Evolutionary conservation across 2,888 invertebrate species (phyloP), one percentile per base, ranked within the genome.

Genomic region (Heliconius ethilla): DNA sequence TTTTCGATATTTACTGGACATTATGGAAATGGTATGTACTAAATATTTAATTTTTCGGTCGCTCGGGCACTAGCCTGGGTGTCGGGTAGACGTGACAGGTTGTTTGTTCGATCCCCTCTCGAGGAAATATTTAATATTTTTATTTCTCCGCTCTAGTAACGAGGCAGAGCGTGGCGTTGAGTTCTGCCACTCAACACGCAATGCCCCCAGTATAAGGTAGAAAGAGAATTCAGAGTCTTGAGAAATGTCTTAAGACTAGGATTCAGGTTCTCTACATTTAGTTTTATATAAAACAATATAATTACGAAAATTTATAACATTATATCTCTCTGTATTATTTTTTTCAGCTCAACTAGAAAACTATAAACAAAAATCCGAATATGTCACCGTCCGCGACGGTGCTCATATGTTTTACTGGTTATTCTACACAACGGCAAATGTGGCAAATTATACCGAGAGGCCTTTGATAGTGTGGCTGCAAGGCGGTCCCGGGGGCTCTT

Each of bases 391-490:
- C 0, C 95, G 97, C 0, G 95, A 95, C 5, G 95, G 96, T 0
- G 97, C 97, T 0, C 96, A 97, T 83, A 97, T 97, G 96, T 98
- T 98, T 89, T 98, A 97, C 95, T 98, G 98, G 98, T 89, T 98
- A 59, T 98, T 97, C 87, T 96, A 97, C 86, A 97, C 97, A 22
- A 96, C 96, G 0, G 96, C 96, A 1, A 91, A 95, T 73, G 96
- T 96, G 0, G 82, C 85, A 7, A 93, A 93, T 69, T 95, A 96
- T 85, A 95, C 95, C 0, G 95, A 97, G 2, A 95, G 96, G 65
- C 98, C 98, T 0, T 90, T 98, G 40, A 92, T 98, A n/a, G 96
- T 98, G 77, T 98, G 98, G 98, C 93, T 98, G 18, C 97, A 98
- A 95, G 98, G 98, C 7, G 98, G 98, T 0, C 98, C 98, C 0